phyloP scores from a whole-genome alignment of 2,888 invertebrate genomes.

The Tolmerus cingulatus region DNA sequence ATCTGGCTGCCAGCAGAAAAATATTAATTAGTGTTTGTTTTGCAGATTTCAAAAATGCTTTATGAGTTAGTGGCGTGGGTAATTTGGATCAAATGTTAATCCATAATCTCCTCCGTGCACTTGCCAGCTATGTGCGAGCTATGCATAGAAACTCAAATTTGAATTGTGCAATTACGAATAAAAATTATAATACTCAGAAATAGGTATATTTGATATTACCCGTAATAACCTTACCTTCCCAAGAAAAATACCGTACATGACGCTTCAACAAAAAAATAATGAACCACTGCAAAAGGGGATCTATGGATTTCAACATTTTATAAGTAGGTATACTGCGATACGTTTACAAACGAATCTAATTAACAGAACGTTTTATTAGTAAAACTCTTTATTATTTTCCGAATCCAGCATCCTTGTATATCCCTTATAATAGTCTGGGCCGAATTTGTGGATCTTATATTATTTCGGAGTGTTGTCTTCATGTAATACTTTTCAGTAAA shows the following conservation, averaged over 20 bases:
- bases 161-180: background rate
- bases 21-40: slow-evolving; percentile 16
- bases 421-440: background rate
- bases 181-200: background rate
- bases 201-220: background rate
- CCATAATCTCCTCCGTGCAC: background rate
- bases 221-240: background rate
- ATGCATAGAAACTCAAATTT: background rate
- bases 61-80: background rate
- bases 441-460: background rate
- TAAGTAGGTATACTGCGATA: slow-evolving; percentile 46
- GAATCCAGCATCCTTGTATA: background rate
- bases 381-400: background rate
- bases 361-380: slow-evolving; percentile 47
- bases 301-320: background rate
- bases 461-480: no score
- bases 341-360: slow-evolving; percentile 49
- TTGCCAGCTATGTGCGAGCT: background rate
- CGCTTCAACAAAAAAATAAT: background rate
- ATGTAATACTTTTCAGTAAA: no score
- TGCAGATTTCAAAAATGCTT: background rate
- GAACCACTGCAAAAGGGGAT: background rate
- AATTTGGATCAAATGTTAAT: background rate
- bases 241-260: background rate
- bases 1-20: background rate